Percentiles rank a stretch among this genome's conserved stretches.
Conservation (phyloP, 2,888 invertebrate genomes). For the Andrena marginata region DNA sequence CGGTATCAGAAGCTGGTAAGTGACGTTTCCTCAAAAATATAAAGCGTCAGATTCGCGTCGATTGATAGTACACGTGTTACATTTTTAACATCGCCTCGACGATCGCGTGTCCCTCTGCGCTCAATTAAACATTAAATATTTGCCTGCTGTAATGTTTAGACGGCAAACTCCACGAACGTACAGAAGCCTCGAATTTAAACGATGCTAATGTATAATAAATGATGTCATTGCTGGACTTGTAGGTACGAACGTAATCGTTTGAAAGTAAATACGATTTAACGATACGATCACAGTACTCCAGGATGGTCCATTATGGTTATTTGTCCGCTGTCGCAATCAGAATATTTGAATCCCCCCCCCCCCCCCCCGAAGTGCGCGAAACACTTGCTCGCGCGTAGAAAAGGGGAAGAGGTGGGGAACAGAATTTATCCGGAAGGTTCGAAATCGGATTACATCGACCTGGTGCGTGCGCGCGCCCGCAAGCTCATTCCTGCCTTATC, state of each 20-base stretch:
- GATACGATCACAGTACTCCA: too few species aligned
- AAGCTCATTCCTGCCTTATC: constrained; percentile 31
- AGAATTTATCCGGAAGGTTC: constrained; percentile 52
- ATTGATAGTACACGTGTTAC: not conserved
- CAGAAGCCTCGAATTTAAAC: constrained; percentile 11
- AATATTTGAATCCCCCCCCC: not conserved
- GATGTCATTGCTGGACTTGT: not conserved
- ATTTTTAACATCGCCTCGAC: constrained; percentile 3
- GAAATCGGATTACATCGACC: constrained; percentile 65
- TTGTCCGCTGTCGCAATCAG: not conserved
- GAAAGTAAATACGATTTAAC: too few species aligned
- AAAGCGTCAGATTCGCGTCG: not conserved
- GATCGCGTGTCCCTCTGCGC: not conserved
- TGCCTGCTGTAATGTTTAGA: not conserved
- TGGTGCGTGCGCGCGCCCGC: not conserved
- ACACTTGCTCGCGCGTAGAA: not conserved
- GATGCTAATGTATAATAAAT: not conserved
- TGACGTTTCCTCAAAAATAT: constrained; percentile 5
- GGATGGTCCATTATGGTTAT: too few species aligned
- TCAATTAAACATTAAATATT: constrained; percentile 37
- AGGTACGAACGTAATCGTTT: not conserved
- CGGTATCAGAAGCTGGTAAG: not conserved
- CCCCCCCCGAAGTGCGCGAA: not conserved
- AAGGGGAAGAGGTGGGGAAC: constrained; percentile 61
- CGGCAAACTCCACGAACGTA: not conserved